These are phyloP conservation scores for Hemiscyllium ocellatum DNA, from an alignment of 2,113 vertebrate genomes.

Conservation along the genomic window DNA sequence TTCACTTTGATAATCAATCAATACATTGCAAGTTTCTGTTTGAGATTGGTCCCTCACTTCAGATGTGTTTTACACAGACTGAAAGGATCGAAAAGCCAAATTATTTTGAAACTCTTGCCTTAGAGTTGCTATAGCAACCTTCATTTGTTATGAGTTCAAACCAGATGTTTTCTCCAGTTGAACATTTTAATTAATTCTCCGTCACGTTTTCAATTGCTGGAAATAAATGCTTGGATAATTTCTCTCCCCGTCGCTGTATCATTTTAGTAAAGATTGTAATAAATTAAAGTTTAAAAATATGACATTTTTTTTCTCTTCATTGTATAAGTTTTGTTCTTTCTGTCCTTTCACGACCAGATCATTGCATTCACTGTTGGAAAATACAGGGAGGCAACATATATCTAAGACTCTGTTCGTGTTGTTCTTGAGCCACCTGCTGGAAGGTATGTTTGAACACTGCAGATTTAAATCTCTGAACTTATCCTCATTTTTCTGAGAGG, in stretches of 20 bases:
- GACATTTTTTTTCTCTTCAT: background rate
- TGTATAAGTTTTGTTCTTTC: background rate
- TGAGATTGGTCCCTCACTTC: background rate
- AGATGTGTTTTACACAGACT: background rate
- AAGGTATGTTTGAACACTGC: background rate
- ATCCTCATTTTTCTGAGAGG: background rate
- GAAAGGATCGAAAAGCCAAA: conserved; percentile 19
- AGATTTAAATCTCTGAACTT: background rate
- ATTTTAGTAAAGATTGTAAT: background rate
- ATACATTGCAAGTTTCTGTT: background rate
- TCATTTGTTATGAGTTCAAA: conserved; percentile 15
- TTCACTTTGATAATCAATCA: background rate
- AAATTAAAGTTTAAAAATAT: background rate
- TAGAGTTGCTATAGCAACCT: conserved; percentile 1
- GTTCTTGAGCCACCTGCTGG: conserved; percentile 31
- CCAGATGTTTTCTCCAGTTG: conserved; percentile 1
- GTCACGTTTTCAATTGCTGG: background rate
- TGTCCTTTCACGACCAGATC: background rate
- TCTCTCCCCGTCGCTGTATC: background rate
- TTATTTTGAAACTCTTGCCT: conserved; percentile 25
- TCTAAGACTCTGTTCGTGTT: background rate
- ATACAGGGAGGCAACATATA: background rate
- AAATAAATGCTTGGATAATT: background rate
- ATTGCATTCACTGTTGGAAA: background rate
- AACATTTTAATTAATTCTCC: conserved; percentile 12